Evolutionary conservation across 2,113 vertebrate genomes (phyloP).

Genomic region (Bubo blakistoni): DNA sequence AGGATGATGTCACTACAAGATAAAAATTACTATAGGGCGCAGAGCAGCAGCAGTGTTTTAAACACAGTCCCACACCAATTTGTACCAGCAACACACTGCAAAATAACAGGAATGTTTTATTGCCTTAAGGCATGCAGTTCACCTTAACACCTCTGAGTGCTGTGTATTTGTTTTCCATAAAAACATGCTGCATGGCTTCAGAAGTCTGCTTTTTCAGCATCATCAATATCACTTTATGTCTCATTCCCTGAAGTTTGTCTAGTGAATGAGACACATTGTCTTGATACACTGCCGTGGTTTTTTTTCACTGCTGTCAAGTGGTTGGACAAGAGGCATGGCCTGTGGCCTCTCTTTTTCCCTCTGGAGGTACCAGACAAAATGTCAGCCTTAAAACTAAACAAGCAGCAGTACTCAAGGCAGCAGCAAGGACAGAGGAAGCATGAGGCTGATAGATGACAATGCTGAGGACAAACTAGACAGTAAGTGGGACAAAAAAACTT

Average conservation of each 20-base stretch:
- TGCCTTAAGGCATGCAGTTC: not conserved
- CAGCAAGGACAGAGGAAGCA: not conserved
- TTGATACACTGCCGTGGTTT: not conserved
- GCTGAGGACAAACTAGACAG: not conserved
- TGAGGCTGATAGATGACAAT: not conserved
- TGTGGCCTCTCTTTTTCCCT: not conserved
- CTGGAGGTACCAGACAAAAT: not conserved
- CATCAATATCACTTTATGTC: conserved; percentile 36
- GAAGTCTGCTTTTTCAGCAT: not conserved
- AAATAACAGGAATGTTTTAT: not conserved
- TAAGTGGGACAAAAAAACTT: not conserved
- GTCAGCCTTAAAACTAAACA: conserved; percentile 10
- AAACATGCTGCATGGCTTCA: not conserved
- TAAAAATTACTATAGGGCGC: not conserved
- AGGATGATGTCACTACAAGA: not conserved
- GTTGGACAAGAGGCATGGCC: not conserved
- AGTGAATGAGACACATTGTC: not conserved
- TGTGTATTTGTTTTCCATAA: not conserved
- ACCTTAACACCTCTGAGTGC: not conserved
- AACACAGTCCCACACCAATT: not conserved
- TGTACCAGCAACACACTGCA: not conserved
- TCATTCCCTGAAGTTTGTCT: not conserved
- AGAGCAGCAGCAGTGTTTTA: not conserved
- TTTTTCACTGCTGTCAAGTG: not conserved
- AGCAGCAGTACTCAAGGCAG: not conserved